Conservation (phyloP, 1,140 invertebrate genomes). For the Cecropterus lyciades region DNA sequence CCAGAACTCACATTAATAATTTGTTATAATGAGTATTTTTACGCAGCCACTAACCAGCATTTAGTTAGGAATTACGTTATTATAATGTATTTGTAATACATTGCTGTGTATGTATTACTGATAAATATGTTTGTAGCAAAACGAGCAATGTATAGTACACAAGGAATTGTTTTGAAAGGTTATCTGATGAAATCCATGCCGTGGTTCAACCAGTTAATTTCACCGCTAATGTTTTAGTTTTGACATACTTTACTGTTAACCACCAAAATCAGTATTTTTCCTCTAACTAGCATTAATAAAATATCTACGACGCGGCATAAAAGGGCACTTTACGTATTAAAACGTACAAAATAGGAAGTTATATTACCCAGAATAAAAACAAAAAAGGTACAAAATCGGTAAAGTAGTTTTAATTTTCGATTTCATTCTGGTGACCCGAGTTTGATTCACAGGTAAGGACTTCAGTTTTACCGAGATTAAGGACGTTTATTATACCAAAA, state of each 20-base stretch:
- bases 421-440: too few relatives aligned
- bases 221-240: constrained; percentile 22
- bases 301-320: too few relatives aligned
- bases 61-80: not conserved
- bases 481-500: too few relatives aligned
- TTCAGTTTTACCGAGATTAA: too few relatives aligned
- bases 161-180: not conserved
- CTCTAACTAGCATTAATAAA: not conserved
- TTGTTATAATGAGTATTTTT: constrained; percentile 15
- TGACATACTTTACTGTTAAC: constrained; percentile 9
- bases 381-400: too few relatives aligned
- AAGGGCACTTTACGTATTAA: too few relatives aligned
- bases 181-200: not conserved
- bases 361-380: too few relatives aligned
- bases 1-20: constrained; percentile 17
- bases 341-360: too few relatives aligned
- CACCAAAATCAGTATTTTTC: constrained; percentile 3
- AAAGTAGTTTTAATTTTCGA: too few relatives aligned
- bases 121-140: not conserved
- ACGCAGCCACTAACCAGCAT: constrained; percentile 1
- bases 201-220: constrained; percentile 6
- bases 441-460: too few relatives aligned
- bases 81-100: not conserved
- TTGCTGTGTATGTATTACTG: not conserved
- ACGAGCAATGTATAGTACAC: constrained; percentile 7